These are phyloP conservation scores for Tetrax tetrax DNA, from an alignment of 2,113 vertebrate species.

Conservation along the genomic window DNA sequence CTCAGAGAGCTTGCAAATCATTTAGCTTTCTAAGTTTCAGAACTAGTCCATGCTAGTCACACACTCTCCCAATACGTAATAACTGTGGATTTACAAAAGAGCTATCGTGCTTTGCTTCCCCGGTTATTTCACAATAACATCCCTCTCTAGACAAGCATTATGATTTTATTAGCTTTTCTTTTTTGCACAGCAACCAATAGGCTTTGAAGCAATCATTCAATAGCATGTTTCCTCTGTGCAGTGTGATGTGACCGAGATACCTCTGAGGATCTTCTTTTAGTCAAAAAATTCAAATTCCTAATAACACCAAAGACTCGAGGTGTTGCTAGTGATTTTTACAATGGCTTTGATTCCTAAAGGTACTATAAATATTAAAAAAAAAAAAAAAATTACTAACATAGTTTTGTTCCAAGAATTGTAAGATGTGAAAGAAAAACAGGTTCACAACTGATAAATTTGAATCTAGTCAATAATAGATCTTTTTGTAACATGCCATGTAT, in stretches of 20 bases:
- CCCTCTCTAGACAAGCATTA: neutral
- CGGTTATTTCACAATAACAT: neutral
- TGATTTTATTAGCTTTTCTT: neutral
- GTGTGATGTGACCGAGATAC: neutral
- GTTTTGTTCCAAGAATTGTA: neutral
- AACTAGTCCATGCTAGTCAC: neutral
- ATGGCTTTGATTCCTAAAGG: neutral
- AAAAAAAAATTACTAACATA: neutral
- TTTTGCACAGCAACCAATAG: neutral
- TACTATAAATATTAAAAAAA: conserved; percentile 7
- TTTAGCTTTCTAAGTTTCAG: neutral
- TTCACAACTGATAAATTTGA: conserved; percentile 12
- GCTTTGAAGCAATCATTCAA: neutral
- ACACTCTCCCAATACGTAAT: neutral
- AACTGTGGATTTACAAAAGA: neutral
- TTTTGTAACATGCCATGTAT: neutral
- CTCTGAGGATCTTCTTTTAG: neutral
- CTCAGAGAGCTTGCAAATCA: neutral
- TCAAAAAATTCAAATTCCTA: neutral
- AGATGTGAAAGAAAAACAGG: neutral
- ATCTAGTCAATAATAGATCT: neutral
- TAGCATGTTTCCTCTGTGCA: neutral
- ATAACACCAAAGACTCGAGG: neutral
- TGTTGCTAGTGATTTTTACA: conserved; percentile 10
- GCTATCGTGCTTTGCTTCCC: neutral